phyloP scores from a whole-genome alignment of 1,140 invertebrate genomes.

The Drosophila novamexicana region DNA sequence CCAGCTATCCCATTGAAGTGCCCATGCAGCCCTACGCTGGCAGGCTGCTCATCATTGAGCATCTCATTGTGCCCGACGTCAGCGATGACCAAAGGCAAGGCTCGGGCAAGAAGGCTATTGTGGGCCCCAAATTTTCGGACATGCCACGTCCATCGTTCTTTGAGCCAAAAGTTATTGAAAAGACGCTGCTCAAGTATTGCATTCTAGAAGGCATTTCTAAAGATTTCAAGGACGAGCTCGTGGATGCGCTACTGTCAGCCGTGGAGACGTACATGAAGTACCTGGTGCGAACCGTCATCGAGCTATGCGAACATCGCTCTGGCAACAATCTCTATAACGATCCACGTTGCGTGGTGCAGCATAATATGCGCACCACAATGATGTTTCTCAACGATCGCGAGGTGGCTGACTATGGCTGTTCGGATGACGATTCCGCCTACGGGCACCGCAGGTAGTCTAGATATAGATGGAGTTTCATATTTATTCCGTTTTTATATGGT shows the following conservation, averaged over 20 bases:
- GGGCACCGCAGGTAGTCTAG: slow-evolving; percentile 24
- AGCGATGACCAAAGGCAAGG: slow-evolving; percentile 1
- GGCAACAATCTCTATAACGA: slow-evolving; percentile 39
- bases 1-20: slow-evolving; percentile 11
- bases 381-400: slow-evolving; percentile 52
- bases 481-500: not conserved
- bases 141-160: slow-evolving; percentile 41
- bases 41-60: slow-evolving; percentile 31
- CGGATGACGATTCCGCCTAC: slow-evolving; percentile 43
- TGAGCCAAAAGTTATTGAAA: slow-evolving; percentile 20
- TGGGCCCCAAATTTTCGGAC: not conserved
- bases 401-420: slow-evolving; percentile 25
- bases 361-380: slow-evolving; percentile 45
- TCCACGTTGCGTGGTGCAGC: slow-evolving; percentile 17
- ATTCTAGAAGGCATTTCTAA: not conserved
- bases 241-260: slow-evolving; percentile 46
- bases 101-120: not conserved
- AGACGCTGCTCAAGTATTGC: slow-evolving; percentile 27
- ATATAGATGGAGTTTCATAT: not conserved
- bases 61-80: slow-evolving; percentile 35
- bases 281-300: slow-evolving; percentile 11
- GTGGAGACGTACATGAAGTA: slow-evolving; percentile 56
- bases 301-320: slow-evolving; percentile 45
- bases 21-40: slow-evolving; percentile 56
- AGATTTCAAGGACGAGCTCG: not conserved